Conservation (phyloP, 2,888 invertebrate species). For the Unio pictorum region DNA sequence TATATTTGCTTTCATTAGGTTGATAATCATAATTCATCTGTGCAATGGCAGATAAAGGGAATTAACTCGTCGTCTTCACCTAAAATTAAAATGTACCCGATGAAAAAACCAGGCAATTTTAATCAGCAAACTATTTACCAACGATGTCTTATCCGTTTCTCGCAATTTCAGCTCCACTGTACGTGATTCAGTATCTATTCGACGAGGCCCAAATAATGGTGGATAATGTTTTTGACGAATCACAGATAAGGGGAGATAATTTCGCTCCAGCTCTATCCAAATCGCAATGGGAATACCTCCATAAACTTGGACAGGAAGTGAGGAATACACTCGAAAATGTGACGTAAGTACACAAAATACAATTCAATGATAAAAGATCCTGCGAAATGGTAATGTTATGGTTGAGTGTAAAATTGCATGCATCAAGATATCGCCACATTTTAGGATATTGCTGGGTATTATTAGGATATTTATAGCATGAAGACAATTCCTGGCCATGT, state of each 20-base stretch:
- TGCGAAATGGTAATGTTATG: not conserved
- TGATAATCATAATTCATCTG: no score
- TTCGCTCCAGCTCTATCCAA: slow-evolving; percentile 86
- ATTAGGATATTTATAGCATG: no score
- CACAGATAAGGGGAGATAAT: slow-evolving; percentile 39
- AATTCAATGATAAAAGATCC: not conserved
- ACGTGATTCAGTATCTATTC: slow-evolving; percentile 95
- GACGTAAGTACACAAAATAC: slow-evolving; percentile 73
- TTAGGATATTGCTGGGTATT: no score
- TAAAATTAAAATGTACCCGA: no score
- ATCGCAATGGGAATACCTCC: slow-evolving; percentile 94
- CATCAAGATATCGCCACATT: no score
- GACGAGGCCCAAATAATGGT: slow-evolving; percentile 95
- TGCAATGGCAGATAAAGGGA: no score
- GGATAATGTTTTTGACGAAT: slow-evolving; percentile 80
- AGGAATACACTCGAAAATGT: slow-evolving; percentile 87
- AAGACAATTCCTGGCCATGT: no score
- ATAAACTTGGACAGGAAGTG: slow-evolving; percentile 89
- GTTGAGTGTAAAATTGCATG: no score
- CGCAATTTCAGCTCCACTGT: slow-evolving; percentile 81
- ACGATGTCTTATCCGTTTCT: not conserved
- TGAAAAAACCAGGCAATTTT: no score
- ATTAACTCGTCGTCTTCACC: no score
- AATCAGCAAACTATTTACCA: not conserved
- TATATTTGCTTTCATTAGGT: no score